A percentile compares a stretch with the other conserved stretches of the same genome.
Evolutionary conservation across 1,140 invertebrate genomes (phyloP).

Genomic region (Ceratoteleas bidentatus): DNA sequence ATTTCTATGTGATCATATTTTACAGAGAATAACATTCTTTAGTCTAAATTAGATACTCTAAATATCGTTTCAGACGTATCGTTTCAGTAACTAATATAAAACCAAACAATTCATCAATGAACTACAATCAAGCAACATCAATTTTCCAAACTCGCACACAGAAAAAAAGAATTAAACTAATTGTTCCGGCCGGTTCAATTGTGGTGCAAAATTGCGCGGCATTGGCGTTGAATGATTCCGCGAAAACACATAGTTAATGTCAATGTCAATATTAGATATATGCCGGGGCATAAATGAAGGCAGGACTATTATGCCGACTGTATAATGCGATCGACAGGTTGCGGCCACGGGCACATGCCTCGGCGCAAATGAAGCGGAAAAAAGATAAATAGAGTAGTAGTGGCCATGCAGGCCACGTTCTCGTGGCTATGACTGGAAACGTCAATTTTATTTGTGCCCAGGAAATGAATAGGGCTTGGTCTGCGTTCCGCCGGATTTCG

Average conservation of each 20-base stretch:
- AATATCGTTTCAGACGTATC: too few relatives aligned
- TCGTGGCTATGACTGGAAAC: slow-evolving; percentile 64
- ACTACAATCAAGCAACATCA: too few relatives aligned
- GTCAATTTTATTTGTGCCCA: slow-evolving; percentile 68
- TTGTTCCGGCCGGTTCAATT: not conserved
- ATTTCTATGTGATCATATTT: too few relatives aligned
- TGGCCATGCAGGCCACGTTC: slow-evolving; percentile 41
- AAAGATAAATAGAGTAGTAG: slow-evolving; percentile 49
- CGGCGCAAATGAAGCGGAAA: slow-evolving; percentile 48
- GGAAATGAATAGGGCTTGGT: slow-evolving; percentile 72
- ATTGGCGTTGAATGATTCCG: slow-evolving; percentile 3
- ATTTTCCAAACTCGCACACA: too few relatives aligned
- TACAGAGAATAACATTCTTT: too few relatives aligned
- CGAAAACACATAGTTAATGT: slow-evolving; percentile 31
- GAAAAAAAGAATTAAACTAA: not conserved
- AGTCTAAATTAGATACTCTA: too few relatives aligned
- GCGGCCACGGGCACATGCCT: slow-evolving; percentile 25
- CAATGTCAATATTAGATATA: slow-evolving; percentile 49
- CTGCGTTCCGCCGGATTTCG: slow-evolving; percentile 50
- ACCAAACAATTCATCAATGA: too few relatives aligned
- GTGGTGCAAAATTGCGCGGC: not conserved
- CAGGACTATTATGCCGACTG: slow-evolving; percentile 27
- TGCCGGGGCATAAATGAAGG: slow-evolving; percentile 19
- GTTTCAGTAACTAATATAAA: too few relatives aligned
- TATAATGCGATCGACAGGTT: slow-evolving; percentile 46